phyloP scores from a whole-genome alignment of 2,888 invertebrate genomes.

The Limenitis camilla region DNA sequence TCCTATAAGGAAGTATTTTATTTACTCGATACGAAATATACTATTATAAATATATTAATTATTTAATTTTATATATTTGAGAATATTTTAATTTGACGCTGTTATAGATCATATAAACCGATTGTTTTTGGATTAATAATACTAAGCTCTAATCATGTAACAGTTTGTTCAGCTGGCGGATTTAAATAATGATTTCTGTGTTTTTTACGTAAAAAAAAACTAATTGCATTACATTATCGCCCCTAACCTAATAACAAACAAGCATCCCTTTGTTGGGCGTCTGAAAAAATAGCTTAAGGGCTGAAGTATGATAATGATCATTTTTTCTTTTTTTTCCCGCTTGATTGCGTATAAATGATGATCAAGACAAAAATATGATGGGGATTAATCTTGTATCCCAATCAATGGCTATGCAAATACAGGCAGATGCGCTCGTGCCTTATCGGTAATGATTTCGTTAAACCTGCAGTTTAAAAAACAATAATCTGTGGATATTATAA shows the following conservation, averaged over 20 bases:
- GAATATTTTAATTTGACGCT: background rate
- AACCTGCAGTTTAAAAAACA: slow-evolving; percentile 35
- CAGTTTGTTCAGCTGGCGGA: slow-evolving; percentile 67
- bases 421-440: slow-evolving; percentile 63
- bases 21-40: no score
- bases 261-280: slow-evolving; percentile 69
- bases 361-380: slow-evolving; percentile 69
- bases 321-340: slow-evolving; percentile 56
- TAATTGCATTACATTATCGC: slow-evolving; percentile 74
- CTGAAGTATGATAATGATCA: slow-evolving; percentile 71
- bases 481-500: no score
- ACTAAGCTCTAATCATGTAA: slow-evolving; percentile 53
- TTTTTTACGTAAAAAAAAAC: slow-evolving; percentile 53
- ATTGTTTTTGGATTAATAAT: slow-evolving; percentile 23
- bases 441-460: slow-evolving; percentile 45
- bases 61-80: no score
- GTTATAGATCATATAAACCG: background rate
- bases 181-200: slow-evolving; percentile 67
- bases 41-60: no score
- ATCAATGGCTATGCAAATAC: slow-evolving; percentile 69
- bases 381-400: slow-evolving; percentile 68
- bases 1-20: background rate
- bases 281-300: slow-evolving; percentile 73
- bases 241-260: slow-evolving; percentile 72
- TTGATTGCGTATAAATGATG: slow-evolving; percentile 70